Conservation (phyloP, 1,140 invertebrate genomes). For the Ptiloglossa arizonensis region DNA sequence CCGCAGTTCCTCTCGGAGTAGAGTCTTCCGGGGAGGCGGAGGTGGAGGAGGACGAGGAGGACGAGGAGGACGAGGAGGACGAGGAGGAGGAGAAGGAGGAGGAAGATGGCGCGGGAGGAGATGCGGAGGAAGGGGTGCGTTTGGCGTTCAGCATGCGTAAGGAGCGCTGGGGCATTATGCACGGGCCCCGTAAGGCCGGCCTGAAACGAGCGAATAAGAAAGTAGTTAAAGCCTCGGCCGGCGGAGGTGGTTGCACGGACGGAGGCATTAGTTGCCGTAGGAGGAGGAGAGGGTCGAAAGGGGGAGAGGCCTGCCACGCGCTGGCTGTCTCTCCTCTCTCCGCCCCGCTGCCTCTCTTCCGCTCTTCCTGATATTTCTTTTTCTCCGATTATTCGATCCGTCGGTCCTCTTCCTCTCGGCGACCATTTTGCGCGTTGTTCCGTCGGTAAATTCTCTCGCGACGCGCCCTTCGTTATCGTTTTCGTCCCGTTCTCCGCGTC, state of each 20-base stretch:
- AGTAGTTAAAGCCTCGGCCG: conserved; percentile 63
- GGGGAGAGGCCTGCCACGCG: conserved; percentile 74
- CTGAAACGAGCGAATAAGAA: conserved; percentile 73
- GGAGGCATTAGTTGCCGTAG: conserved; percentile 44
- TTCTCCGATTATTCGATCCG: not conserved
- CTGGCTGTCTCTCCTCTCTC: conserved; percentile 70
- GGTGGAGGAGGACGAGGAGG: conserved; percentile 10
- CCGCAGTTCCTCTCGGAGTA: conserved; percentile 77
- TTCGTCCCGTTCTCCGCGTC: too few species aligned
- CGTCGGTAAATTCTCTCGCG: not conserved
- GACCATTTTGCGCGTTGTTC: not conserved
- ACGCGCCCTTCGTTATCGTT: too few species aligned
- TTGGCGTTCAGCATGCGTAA: conserved; percentile 76
- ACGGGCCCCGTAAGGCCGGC: conserved; percentile 52
- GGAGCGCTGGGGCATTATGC: conserved; percentile 69
- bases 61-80: not conserved
- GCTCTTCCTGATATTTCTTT: conserved; percentile 19
- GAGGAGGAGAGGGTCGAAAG: conserved; percentile 41
- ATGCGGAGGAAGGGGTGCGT: conserved; percentile 25
- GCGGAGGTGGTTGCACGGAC: conserved; percentile 49
- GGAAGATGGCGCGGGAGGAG: conserved; percentile 34
- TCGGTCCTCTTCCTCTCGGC: not conserved
- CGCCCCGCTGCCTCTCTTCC: conserved; percentile 29
- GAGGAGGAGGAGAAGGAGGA: conserved; percentile 24
- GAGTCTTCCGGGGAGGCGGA: conserved; percentile 67